Evolutionary conservation across 2,888 invertebrate genomes (phyloP), one percentile per base, ranked within the genome.

Genomic region (Eulithis prunata): DNA sequence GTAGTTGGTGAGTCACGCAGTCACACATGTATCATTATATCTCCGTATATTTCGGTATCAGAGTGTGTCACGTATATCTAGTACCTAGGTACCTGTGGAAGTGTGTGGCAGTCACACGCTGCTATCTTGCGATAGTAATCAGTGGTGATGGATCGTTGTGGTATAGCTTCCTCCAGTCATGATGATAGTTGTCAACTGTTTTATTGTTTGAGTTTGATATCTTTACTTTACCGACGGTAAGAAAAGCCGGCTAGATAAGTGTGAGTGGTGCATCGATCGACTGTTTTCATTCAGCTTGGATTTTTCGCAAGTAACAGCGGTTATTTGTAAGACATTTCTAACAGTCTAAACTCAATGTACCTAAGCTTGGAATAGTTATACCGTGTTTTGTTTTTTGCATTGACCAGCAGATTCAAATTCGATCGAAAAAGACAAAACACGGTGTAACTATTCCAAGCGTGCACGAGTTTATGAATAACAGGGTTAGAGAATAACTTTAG

Each of bases 181-280:
- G 38, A 36, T 41, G n/a, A 14, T 57, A 52, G 45, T 51, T 57
- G 14, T 57, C 21, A 53, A n/a, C 45, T 46, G 36, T 41, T 10
- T 52, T n/a, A 43, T 62, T 62, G 13, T 62, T 56, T 56, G 32
- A 41, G 36, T 59, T 28, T 59, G 59, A 52, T 59, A 59, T 59
- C 52, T 52, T 51, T 51, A 32, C 38, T 6, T 32, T 21, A 59
- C 11, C 49, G 28, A 28, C 12, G 49, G n/a, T 0, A 49, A 49
- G 11, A 49, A 14, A 21, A 49, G 49, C 49, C 41, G 41, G 5
- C 2, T 41, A 41, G 8, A 41, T 41, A 41, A 6, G 32, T 32
- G 32, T 32, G 32, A 32, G 32, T 32, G 32, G 21, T 21, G 21
- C 21, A 21, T 21, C 21, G 21, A 21, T 21, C 21, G 21, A 21